These are phyloP conservation scores for Odontesthes bonariensis DNA, from an alignment of 2,113 vertebrate genomes.

Conservation along the genomic window DNA sequence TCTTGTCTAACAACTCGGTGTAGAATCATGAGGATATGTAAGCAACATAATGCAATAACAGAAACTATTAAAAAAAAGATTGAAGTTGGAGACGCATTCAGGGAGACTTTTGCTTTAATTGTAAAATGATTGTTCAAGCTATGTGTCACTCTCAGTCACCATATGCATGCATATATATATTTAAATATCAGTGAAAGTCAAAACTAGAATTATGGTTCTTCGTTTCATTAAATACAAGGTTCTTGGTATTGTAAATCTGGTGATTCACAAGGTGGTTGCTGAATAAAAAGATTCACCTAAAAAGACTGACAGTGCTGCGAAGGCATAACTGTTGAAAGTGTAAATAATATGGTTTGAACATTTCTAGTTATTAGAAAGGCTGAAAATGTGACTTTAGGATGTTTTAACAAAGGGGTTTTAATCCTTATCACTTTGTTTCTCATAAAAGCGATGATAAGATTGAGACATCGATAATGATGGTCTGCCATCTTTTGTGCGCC, in stretches of 20 bases:
- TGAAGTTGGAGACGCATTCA: no score
- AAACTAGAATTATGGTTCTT: not conserved
- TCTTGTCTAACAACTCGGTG: no score
- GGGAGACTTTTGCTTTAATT: no score
- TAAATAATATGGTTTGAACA: not conserved
- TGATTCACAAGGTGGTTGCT: no score
- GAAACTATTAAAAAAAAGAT: no score
- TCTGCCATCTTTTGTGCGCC: constrained; percentile 4
- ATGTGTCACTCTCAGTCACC: no score
- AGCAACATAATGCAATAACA: no score
- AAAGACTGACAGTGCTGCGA: not conserved
- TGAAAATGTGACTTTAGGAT: not conserved
- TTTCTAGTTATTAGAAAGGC: not conserved
- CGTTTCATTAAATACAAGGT: not conserved
- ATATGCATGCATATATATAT: not conserved
- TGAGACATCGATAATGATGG: constrained; percentile 10
- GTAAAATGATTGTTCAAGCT: no score
- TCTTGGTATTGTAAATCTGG: no score
- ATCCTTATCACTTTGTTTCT: not conserved
- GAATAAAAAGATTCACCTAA: no score
- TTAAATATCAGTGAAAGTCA: not conserved
- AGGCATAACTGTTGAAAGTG: not conserved
- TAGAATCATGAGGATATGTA: no score
- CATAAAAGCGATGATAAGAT: constrained; percentile 20
- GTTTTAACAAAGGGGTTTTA: constrained; percentile 1